These are phyloP conservation scores for Macaria notata DNA, from an alignment of 2,888 invertebrate species.

Conservation along the genomic window DNA sequence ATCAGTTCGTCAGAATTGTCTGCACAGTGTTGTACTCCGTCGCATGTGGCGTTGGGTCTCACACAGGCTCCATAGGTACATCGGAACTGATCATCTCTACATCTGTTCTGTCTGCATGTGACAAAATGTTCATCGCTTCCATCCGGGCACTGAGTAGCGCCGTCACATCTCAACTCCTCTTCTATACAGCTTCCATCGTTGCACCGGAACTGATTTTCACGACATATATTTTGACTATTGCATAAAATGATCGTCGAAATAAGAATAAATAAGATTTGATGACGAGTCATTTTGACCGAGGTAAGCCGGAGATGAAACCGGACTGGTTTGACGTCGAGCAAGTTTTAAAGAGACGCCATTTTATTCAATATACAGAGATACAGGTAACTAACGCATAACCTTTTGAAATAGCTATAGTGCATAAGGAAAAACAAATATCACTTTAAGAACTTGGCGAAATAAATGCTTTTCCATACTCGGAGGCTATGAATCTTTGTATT, in stretches of 20 bases:
- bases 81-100: neutral
- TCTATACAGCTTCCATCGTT: neutral
- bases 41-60: neutral
- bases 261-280: neutral
- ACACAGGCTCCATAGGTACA: constrained; percentile 2
- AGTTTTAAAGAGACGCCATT: too few species aligned
- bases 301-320: too few species aligned
- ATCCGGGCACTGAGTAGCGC: neutral
- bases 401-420: too few species aligned
- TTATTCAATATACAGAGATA: too few species aligned
- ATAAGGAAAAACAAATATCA: too few species aligned
- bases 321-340: too few species aligned
- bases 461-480: too few species aligned
- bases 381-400: too few species aligned
- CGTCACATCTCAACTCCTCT: neutral
- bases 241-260: neutral
- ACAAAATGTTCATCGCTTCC: constrained; percentile 1
- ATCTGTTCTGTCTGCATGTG: neutral
- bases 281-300: too few species aligned
- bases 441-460: too few species aligned
- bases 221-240: neutral
- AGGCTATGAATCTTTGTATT: too few species aligned
- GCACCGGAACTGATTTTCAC: neutral
- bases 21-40: constrained; percentile 1
- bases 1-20: constrained; percentile 1